Percentiles rank a stretch among this genome's conserved stretches.
These are phyloP conservation scores for Rhodophaea formosa DNA, from an alignment of 2,888 invertebrate species.

Conservation along the genomic window DNA sequence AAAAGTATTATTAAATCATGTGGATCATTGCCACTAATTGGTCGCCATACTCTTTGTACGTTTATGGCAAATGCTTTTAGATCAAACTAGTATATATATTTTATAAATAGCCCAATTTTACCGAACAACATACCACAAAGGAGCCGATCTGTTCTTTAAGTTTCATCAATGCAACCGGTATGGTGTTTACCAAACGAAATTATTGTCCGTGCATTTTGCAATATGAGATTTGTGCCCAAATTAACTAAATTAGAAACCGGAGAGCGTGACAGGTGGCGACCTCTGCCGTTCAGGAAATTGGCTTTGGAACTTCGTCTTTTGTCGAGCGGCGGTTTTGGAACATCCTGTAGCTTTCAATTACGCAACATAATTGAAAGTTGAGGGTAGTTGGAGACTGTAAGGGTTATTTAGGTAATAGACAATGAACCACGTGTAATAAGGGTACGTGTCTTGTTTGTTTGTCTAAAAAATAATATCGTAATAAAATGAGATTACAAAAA, in stretches of 20 bases:
- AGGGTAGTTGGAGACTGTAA: neutral
- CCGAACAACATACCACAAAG: too few relatives aligned
- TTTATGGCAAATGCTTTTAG: too few relatives aligned
- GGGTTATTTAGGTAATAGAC: neutral
- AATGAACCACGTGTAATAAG: too few relatives aligned
- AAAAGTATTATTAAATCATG: too few relatives aligned
- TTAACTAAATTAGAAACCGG: slow-evolving; percentile 75
- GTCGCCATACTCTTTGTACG: too few relatives aligned
- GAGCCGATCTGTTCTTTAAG: neutral
- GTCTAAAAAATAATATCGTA: too few relatives aligned
- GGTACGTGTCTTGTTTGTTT: too few relatives aligned
- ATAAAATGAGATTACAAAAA: too few relatives aligned
- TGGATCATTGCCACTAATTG: too few relatives aligned
- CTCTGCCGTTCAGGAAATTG: slow-evolving; percentile 32
- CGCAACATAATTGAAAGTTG: slow-evolving; percentile 3
- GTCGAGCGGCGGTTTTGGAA: slow-evolving; percentile 18
- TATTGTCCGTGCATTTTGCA: slow-evolving; percentile 72
- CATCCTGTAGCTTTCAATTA: slow-evolving; percentile 13
- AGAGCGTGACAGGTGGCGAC: slow-evolving; percentile 45
- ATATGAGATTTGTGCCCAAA: slow-evolving; percentile 78
- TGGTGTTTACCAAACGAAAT: slow-evolving; percentile 73
- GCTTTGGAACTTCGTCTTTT: slow-evolving; percentile 25
- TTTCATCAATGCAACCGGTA: slow-evolving; percentile 27
- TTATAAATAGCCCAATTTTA: too few relatives aligned
- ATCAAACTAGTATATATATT: too few relatives aligned